Conservation (phyloP, 2,797 vertebrate genomes). For the Stomatorhinus walkeri region DNA sequence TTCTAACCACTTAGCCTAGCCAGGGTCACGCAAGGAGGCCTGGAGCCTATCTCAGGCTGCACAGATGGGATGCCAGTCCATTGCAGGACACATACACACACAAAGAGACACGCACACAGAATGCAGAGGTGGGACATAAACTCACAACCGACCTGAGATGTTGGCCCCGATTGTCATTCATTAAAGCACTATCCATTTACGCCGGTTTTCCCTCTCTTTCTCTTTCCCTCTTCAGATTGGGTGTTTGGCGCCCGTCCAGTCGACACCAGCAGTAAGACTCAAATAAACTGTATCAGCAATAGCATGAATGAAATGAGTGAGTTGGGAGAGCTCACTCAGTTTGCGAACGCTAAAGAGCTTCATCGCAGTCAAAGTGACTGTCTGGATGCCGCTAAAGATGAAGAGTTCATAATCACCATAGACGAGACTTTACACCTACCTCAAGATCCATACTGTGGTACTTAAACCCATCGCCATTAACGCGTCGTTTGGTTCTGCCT, state of each 20-base stretch:
- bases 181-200: not conserved
- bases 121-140: not conserved
- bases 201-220: conserved; percentile 4
- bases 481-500: not conserved
- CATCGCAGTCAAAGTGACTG: conserved; percentile 43
- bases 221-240: conserved; percentile 59
- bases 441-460: conserved; percentile 48
- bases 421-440: conserved; percentile 58
- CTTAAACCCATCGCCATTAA: conserved; percentile 35
- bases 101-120: not conserved
- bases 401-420: conserved; percentile 68
- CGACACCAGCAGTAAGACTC: conserved; percentile 59
- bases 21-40: not conserved
- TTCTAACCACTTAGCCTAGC: not conserved
- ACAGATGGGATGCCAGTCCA: not conserved
- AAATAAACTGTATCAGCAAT: conserved; percentile 69
- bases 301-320: conserved; percentile 53
- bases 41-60: not conserved
- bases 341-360: conserved; percentile 47
- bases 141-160: not conserved
- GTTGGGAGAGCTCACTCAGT: conserved; percentile 43
- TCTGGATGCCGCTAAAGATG: conserved; percentile 34
- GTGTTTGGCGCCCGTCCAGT: conserved; percentile 56
- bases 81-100: not conserved
- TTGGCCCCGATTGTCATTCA: not conserved